Evolutionary conservation across 2,113 vertebrate genomes (phyloP).

Genomic region (Psilopsiagon aymara): DNA sequence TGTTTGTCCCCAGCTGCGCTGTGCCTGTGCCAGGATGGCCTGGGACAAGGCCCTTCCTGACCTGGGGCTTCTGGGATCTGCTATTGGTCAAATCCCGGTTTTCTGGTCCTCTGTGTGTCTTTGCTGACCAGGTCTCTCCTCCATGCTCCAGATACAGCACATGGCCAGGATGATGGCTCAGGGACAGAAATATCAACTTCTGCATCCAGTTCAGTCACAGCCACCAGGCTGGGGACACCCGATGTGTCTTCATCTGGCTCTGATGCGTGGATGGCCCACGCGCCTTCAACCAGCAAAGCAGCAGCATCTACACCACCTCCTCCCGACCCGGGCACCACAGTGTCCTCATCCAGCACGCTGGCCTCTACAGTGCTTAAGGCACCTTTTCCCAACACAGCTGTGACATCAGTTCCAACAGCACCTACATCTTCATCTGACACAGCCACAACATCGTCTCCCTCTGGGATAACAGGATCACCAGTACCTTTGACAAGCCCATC

Average conservation of each 20-base stretch:
- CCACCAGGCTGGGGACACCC: fast-evolving
- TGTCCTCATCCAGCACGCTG: fast-evolving
- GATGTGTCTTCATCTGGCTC: fast-evolving
- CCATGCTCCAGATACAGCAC: fast-evolving
- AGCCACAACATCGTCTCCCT: fast-evolving
- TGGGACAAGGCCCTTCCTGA: neutral
- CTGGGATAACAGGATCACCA: fast-evolving
- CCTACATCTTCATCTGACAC: fast-evolving
- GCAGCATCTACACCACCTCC: fast-evolving
- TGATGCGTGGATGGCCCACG: fast-evolving
- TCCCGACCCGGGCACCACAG: fast-evolving
- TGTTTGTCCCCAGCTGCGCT: fast-evolving
- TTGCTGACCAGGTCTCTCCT: neutral
- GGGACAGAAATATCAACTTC: fast-evolving
- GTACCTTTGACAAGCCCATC: fast-evolving
- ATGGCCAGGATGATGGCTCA: fast-evolving
- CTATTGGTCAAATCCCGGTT: neutral
- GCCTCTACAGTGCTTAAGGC: fast-evolving
- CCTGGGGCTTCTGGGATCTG: neutral
- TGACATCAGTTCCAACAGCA: neutral
- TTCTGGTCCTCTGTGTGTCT: neutral
- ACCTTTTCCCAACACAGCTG: no score
- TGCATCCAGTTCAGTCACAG: fast-evolving
- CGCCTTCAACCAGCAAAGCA: fast-evolving
- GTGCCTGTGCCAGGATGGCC: fast-evolving